Conservation (phyloP, 2,888 invertebrate species). For the Calliopum simillimum region DNA sequence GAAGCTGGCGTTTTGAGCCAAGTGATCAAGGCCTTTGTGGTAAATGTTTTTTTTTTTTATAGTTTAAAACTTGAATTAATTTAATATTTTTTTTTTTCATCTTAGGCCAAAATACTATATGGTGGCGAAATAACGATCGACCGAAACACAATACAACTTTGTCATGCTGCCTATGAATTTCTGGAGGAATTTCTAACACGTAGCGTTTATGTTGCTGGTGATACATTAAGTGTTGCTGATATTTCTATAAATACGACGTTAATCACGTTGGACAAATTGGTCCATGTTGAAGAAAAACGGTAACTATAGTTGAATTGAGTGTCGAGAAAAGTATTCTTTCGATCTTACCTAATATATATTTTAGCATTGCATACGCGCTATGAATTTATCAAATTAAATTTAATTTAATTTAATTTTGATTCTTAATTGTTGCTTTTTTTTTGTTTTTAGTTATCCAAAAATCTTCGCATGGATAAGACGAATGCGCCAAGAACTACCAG, state of each 20-base stretch:
- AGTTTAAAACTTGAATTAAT: not conserved
- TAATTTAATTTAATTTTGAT: too few species aligned
- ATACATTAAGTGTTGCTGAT: slow-evolving; percentile 62
- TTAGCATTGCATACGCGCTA: too few species aligned
- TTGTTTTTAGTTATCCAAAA: slow-evolving; percentile 42
- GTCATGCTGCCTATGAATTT: slow-evolving; percentile 49
- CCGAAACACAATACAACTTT: slow-evolving; percentile 45
- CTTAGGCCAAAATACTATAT: slow-evolving; percentile 45
- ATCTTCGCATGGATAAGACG: slow-evolving; percentile 46
- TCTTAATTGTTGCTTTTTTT: not conserved
- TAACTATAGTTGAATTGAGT: slow-evolving; percentile 5
- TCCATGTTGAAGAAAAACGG: slow-evolving; percentile 49
- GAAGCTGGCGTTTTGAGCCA: slow-evolving; percentile 67
- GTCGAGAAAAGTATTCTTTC: not conserved
- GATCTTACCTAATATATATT: too few species aligned
- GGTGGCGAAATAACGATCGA: slow-evolving; percentile 41
- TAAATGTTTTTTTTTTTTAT: slow-evolving; percentile 53
- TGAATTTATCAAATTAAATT: not conserved
- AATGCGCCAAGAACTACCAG: slow-evolving; percentile 44
- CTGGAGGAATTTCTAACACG: slow-evolving; percentile 55
- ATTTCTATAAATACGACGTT: slow-evolving; percentile 62
- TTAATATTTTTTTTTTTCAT: not conserved
- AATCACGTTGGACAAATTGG: slow-evolving; percentile 54
- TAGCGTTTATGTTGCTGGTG: slow-evolving; percentile 45
- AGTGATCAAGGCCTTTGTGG: slow-evolving; percentile 61